phyloP scores from a whole-genome alignment of 2,888 invertebrate species.

The Petrophora chlorosata region DNA sequence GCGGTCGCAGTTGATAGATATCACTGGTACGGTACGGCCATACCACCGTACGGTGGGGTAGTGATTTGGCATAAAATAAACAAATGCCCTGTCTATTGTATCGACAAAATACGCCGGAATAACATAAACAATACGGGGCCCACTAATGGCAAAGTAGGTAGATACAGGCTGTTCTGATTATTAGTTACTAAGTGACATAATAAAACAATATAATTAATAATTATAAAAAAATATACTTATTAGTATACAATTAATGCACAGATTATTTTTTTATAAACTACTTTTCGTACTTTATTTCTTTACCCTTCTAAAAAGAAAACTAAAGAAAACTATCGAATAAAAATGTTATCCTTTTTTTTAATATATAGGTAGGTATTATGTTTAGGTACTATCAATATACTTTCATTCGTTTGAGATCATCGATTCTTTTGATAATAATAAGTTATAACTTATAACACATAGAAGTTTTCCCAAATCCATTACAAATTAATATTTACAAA shows the following conservation, averaged over 20 bases:
- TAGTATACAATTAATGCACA: not conserved
- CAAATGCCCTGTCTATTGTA: constrained; percentile 72
- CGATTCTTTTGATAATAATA: too few species aligned
- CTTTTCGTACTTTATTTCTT: too few species aligned
- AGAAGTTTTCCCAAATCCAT: too few species aligned
- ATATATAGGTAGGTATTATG: too few species aligned
- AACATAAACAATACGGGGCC: constrained; percentile 74
- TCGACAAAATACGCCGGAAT: constrained; percentile 72
- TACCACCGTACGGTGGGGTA: constrained; percentile 53
- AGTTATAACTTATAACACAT: too few species aligned
- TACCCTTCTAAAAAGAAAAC: too few species aligned
- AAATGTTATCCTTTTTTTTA: too few species aligned
- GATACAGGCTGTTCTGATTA: constrained; percentile 54
- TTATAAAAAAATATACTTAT: not conserved
- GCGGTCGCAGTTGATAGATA: constrained; percentile 63
- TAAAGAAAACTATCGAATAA: too few species aligned
- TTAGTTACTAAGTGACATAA: not conserved
- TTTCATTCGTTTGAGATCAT: too few species aligned
- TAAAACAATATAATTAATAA: not conserved
- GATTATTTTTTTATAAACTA: too few species aligned
- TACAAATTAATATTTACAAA: too few species aligned
- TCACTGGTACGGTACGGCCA: constrained; percentile 62
- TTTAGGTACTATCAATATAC: too few species aligned
- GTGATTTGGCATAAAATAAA: constrained; percentile 82
- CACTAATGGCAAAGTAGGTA: constrained; percentile 56